Evolutionary conservation across 2,113 vertebrate genomes (phyloP), one percentile per base, ranked within the genome.

Genomic region (Strix aluco): DNA sequence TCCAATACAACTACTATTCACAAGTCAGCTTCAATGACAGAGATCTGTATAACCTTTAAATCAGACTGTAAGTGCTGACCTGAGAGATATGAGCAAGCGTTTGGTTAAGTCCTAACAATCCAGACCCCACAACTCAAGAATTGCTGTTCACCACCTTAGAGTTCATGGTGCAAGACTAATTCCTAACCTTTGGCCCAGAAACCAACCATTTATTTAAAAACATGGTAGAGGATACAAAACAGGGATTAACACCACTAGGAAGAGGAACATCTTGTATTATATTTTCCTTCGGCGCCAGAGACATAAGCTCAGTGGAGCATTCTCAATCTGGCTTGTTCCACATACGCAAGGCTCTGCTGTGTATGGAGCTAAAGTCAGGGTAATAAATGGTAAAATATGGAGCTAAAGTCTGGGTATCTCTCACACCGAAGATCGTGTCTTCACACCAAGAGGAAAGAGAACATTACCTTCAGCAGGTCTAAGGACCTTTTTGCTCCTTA

Each of bases 261-360:
- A 65, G 57, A 86, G 2, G n/a, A 36, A 32, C 11, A 34, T 32
- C 69, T 88, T 46, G 2, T 59, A 25, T 57, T 20, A 51, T 9
- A 47, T 32, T 78, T 42, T 55, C 67, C 36, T 44, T 34, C 4
- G 2, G 26, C 2, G 1, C 25, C n/a, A 73, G 27, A 92, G 42
- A 70, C 15, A 10, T 6, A 30, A 77, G 0, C 17, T 71, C 40
- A 46, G 34, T 6, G 13, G 23, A 88, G 13, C 23, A 11, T 15
- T 67, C 47, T 63, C 65, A n/a, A 2, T 7, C 13, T 84, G 78
- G 17, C 5, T 52, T 4, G 26, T n/a, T 70, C 32, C 71, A 65
- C 10, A 5, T 0, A 18, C 1, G 6, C 30, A 67, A 62, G 49
- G 57, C 10, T 74, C n/a, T 0, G 0, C 32, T 42, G 27, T 1